A percentile compares a stretch with the other conserved stretches of the same genome.
Conservation (phyloP, 2,888 invertebrate species). For the Junonia oenone region DNA sequence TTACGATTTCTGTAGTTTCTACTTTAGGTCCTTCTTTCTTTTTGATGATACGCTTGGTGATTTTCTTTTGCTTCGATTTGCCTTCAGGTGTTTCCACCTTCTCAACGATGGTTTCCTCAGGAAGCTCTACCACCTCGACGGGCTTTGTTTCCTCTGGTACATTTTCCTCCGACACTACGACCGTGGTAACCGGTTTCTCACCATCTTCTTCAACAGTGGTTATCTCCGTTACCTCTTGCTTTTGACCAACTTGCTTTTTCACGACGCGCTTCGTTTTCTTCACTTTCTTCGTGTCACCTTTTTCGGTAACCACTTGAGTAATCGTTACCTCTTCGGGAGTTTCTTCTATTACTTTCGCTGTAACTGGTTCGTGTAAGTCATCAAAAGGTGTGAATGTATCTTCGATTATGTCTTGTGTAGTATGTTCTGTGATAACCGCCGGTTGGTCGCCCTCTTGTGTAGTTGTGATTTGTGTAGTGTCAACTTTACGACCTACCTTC, state of each 20-base stretch:
- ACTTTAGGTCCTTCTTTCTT: constrained; percentile 44
- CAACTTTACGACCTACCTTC: constrained; percentile 8
- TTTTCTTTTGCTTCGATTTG: constrained; percentile 39
- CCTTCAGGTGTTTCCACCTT: constrained; percentile 34
- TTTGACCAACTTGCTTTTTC: constrained; percentile 27
- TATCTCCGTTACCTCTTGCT: constrained; percentile 37
- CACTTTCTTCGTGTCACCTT: constrained; percentile 3
- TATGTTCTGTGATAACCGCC: constrained; percentile 35
- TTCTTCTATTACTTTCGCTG: background rate
- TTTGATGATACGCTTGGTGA: constrained; percentile 30
- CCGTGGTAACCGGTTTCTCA: constrained; percentile 37
- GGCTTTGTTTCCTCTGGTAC: constrained; percentile 7
- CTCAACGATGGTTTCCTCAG: constrained; percentile 34
- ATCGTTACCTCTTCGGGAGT: constrained; percentile 7
- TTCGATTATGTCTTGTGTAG: background rate
- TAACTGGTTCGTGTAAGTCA: constrained; percentile 19
- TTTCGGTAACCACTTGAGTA: constrained; percentile 9
- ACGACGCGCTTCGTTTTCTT: constrained; percentile 43
- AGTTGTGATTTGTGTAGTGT: constrained; percentile 3
- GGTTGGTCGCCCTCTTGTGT: constrained; percentile 49
- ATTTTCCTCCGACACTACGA: constrained; percentile 19
- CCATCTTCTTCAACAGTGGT: too few relatives aligned
- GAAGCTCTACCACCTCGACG: constrained; percentile 39
- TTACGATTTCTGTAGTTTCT: constrained; percentile 27
- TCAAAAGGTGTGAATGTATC: constrained; percentile 9